Evolutionary conservation across 2,113 vertebrate genomes (phyloP).

Genomic region (Caranx ignobilis): DNA sequence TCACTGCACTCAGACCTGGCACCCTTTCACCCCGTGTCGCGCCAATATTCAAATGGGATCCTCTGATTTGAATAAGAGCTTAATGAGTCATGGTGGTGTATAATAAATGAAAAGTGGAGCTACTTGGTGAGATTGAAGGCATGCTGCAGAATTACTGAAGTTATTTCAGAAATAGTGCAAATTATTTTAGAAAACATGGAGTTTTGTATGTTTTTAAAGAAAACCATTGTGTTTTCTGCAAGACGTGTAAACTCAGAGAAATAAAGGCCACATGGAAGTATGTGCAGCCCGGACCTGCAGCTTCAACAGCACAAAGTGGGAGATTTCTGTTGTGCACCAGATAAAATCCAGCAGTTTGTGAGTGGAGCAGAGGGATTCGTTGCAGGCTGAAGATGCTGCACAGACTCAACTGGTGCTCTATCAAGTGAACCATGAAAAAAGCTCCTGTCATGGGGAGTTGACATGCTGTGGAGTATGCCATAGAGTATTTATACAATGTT

Average conservation of each 20-base stretch:
- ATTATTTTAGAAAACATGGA: neutral
- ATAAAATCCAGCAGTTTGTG: neutral
- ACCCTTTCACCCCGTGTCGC: conserved; percentile 62
- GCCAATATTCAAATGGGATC: conserved; percentile 76
- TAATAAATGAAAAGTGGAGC: conserved; percentile 53
- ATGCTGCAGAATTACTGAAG: conserved; percentile 17
- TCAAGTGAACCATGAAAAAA: neutral
- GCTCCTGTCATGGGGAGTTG: conserved; percentile 10
- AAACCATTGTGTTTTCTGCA: too few species aligned
- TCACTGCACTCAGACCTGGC: conserved; percentile 20
- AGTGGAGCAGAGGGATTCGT: neutral
- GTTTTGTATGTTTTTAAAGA: neutral
- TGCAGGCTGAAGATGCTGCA: neutral
- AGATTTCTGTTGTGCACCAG: neutral
- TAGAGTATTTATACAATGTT: conserved; percentile 19
- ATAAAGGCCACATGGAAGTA: neutral
- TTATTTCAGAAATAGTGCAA: conserved; percentile 24
- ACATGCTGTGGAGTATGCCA: neutral
- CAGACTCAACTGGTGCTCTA: conserved; percentile 27
- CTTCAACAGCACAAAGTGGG: neutral
- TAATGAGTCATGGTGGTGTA: conserved; percentile 73
- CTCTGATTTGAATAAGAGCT: conserved; percentile 60
- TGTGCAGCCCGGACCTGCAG: neutral
- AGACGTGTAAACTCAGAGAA: too few species aligned
- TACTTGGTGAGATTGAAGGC: conserved; percentile 31